Conservation (phyloP, 1,140 invertebrate genomes). For the Hylaeus anthracinus region DNA sequence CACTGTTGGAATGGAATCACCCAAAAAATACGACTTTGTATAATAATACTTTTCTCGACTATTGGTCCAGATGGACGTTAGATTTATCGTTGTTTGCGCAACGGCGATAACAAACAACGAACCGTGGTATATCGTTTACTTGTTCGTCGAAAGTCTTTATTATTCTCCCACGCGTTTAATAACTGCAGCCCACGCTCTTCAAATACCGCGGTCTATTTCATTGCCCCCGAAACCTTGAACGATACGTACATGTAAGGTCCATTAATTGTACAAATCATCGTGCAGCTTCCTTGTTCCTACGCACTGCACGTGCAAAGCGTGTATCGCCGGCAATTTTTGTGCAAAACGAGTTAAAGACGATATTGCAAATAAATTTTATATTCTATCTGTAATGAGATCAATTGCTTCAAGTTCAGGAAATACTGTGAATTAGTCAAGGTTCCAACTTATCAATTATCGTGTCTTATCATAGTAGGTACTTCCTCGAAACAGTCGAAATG, state of each 20-base stretch:
- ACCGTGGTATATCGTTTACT: neutral
- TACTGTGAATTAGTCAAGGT: too few species aligned
- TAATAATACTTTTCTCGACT: too few species aligned
- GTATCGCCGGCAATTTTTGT: neutral
- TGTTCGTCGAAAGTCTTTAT: neutral
- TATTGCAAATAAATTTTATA: too few species aligned
- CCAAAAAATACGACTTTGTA: too few species aligned
- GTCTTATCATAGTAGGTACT: too few species aligned
- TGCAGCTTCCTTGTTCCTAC: slow-evolving; percentile 7
- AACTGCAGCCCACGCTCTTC: slow-evolving; percentile 7
- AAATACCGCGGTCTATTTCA: slow-evolving; percentile 21
- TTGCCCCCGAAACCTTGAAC: slow-evolving; percentile 45
- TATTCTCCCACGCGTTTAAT: neutral
- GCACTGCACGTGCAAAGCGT: neutral
- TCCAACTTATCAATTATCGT: too few species aligned
- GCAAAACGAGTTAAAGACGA: neutral
- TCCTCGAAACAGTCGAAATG: too few species aligned
- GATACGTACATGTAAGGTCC: neutral
- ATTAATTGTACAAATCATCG: slow-evolving; percentile 22
- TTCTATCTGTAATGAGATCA: too few species aligned
- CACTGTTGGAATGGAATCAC: too few species aligned
- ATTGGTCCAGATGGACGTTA: neutral
- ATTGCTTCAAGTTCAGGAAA: too few species aligned
- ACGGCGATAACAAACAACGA: neutral
- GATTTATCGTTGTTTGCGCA: neutral